Evolutionary conservation across 1,140 invertebrate genomes (phyloP).

Genomic region (Megalonaias nervosa): DNA sequence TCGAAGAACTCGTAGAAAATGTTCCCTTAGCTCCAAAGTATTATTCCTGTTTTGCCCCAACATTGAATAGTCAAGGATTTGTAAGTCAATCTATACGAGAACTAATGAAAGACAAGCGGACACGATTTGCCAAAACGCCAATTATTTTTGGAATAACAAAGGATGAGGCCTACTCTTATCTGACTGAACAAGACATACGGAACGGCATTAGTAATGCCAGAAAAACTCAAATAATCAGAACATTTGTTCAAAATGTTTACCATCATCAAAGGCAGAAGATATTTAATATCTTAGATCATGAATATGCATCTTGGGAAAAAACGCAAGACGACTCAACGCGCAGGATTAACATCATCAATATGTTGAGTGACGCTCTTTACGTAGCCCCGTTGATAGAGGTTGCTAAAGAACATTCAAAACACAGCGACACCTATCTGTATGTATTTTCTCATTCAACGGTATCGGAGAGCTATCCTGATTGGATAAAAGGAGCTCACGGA

Average conservation of each 20-base stretch:
- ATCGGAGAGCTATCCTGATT: constrained; percentile 78
- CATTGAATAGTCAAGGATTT: constrained; percentile 73
- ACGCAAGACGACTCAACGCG: constrained; percentile 80
- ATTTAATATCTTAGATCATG: constrained; percentile 96
- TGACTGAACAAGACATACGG: constrained; percentile 92
- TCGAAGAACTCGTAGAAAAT: constrained; percentile 83
- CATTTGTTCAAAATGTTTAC: constrained; percentile 90
- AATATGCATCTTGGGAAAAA: constrained; percentile 78
- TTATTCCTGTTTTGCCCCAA: constrained; percentile 79
- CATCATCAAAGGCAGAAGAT: constrained; percentile 95
- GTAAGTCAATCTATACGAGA: no score
- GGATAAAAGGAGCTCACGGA: constrained; percentile 80
- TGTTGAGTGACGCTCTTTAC: constrained; percentile 89
- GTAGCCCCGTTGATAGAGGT: constrained; percentile 94
- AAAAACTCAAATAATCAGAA: constrained; percentile 92
- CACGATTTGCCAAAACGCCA: constrained; percentile 75
- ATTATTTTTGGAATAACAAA: constrained; percentile 95
- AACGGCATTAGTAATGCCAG: constrained; percentile 93
- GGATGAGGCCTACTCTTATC: constrained; percentile 89
- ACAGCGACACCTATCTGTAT: constrained; percentile 65
- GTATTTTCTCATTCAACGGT: constrained; percentile 83
- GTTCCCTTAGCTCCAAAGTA: constrained; percentile 74
- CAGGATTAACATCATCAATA: constrained; percentile 91
- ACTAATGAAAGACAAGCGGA: no score
- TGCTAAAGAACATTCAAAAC: constrained; percentile 88